Percentiles rank a stretch among this genome's conserved stretches.
Conservation (phyloP, 2,113 vertebrate species). For the Pseudonaja textilis region DNA sequence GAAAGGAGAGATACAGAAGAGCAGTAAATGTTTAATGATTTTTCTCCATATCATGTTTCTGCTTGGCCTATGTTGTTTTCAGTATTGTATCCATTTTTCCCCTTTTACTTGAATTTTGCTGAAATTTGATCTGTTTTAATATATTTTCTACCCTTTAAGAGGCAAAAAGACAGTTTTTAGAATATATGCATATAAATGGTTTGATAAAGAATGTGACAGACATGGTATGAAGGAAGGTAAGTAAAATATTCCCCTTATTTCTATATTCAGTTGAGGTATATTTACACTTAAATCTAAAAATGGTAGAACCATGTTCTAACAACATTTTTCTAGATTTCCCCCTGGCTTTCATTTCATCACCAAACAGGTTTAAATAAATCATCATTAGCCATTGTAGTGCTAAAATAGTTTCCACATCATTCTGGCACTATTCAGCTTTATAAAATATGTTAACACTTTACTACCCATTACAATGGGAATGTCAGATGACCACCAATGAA, state of each 20-base stretch:
- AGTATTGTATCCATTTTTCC: conserved; percentile 16
- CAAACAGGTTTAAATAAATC: background rate
- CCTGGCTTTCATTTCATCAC: background rate
- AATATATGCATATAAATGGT: conserved; percentile 21
- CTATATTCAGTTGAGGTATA: background rate
- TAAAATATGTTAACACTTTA: background rate
- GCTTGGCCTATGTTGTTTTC: background rate
- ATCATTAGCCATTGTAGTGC: background rate
- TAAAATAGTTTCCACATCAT: background rate
- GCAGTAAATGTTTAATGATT: conserved; percentile 26
- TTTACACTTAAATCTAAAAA: background rate
- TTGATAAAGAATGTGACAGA: conserved; percentile 53
- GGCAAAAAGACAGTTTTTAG: conserved; percentile 12
- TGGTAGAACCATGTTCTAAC: background rate
- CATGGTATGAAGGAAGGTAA: background rate
- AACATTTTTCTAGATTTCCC: background rate
- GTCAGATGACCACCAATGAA: background rate
- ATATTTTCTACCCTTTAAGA: conserved; percentile 23
- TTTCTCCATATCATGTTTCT: conserved; percentile 33
- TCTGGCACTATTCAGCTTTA: background rate
- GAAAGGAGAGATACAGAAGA: background rate
- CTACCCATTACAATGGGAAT: background rate
- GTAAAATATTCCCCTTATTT: background rate
- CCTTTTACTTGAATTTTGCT: conserved; percentile 4
- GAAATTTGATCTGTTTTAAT: conserved; percentile 25